Evolutionary conservation across 2,113 vertebrate species (phyloP).

Genomic region (Strigops habroptila): DNA sequence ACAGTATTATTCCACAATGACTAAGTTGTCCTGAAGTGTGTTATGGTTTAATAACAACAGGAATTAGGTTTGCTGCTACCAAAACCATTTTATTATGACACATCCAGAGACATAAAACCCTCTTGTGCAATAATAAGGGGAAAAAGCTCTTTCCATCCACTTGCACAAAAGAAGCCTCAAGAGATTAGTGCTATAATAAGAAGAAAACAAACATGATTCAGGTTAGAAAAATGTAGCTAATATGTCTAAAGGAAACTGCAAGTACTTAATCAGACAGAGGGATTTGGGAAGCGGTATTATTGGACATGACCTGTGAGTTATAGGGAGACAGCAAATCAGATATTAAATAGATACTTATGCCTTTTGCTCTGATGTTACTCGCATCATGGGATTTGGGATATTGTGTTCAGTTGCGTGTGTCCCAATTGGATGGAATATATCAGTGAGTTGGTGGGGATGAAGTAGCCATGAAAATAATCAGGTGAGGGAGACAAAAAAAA

Average conservation of each 20-base stretch:
- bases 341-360: not conserved
- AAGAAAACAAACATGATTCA: constrained; percentile 61
- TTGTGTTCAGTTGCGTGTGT: not conserved
- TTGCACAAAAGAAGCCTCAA: constrained; percentile 35
- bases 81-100: constrained; percentile 54
- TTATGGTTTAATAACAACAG: constrained; percentile 58
- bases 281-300: not conserved
- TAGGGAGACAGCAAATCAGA: not conserved
- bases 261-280: constrained; percentile 2
- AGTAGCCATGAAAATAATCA: not conserved
- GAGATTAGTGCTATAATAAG: constrained; percentile 43
- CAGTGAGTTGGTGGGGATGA: not conserved
- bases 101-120: constrained; percentile 32
- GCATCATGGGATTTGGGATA: not conserved
- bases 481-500: not conserved
- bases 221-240: constrained; percentile 50
- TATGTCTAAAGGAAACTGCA: constrained; percentile 32
- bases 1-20: constrained; percentile 41
- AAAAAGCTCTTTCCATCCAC: constrained; percentile 41
- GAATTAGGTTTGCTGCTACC: constrained; percentile 53
- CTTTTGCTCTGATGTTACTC: not conserved
- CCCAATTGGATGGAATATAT: not conserved
- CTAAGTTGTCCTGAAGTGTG: constrained; percentile 50
- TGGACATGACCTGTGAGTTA: not conserved
- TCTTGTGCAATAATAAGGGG: constrained; percentile 56